Conservation (phyloP, 2,113 vertebrate species). For the Ahaetulla prasina region DNA sequence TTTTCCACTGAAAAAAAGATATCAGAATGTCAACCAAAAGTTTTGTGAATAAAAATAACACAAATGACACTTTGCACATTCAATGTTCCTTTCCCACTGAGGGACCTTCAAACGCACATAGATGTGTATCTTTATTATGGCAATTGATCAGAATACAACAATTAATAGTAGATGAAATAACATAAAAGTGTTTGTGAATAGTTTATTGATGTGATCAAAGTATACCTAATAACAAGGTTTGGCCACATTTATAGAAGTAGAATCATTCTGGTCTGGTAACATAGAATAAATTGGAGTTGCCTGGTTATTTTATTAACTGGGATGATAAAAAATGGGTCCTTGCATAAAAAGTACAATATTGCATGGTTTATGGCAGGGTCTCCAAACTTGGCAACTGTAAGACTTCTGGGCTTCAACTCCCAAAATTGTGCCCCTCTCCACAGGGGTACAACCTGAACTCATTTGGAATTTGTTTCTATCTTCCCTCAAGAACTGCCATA, state of each 20-base stretch:
- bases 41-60: neutral
- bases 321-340: neutral
- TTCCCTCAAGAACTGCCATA: neutral
- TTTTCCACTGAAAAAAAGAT: slow-evolving; percentile 82
- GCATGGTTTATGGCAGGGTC: neutral
- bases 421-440: neutral
- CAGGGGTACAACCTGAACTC: neutral
- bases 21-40: neutral
- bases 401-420: neutral
- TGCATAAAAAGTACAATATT: neutral
- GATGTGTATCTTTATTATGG: neutral
- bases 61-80: neutral
- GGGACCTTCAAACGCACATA: neutral
- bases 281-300: neutral
- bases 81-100: neutral
- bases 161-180: neutral
- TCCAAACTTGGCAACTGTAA: neutral
- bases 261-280: neutral
- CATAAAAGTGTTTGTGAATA: neutral
- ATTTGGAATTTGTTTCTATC: neutral
- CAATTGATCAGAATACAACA: neutral
- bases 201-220: neutral
- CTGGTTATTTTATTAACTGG: neutral
- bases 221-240: neutral
- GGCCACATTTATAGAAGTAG: neutral